Evolutionary conservation across 2,113 vertebrate genomes (phyloP), one percentile per base, ranked within the genome.

Genomic region (Pionites leucogaster): DNA sequence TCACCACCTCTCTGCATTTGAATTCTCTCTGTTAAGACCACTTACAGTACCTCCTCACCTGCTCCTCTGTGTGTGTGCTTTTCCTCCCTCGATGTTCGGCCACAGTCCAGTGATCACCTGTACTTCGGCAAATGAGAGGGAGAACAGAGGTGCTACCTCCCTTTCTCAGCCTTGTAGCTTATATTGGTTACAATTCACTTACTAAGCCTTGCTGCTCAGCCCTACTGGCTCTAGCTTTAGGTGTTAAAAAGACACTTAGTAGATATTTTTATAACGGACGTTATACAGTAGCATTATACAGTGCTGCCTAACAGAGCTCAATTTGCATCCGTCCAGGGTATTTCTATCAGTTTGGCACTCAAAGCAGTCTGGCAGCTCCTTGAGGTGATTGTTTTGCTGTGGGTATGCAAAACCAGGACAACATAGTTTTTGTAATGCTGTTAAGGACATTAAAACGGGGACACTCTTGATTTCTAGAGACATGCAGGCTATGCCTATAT

Each of bases 121-220:
- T 87, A 93, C 95, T 91, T 90, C 62, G 74, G 83, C n/a, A 93
- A 64, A 92, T 52, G 52, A 92, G 74, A 84, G 49, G 68, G 86
- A 81, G 89, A 82, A 41, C 57, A 27, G 22, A 60, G 82, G 65
- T 82, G 80, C 69, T 64, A 14, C 59, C 86, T 93, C 72, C 69
- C 52, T 71, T 33, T 65, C 47, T 27, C 39, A 52, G 65, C 41
- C 67, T 59, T 29, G 69, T 52, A 17, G 71, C 44, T 83, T 41
- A 4, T n/a, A 7, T 2, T n/a, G 74, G 49, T 84, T 81, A 37
- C 80, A 52, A 13, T n/a, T 77, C n/a, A 9, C n/a, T 17, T 72
- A 6, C 42, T 55, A 47, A 79, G 52, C 47, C 18, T 64, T 9
- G 12, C 42, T 20, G 52, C 72, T 84, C 7, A 1, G 22, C 52